Percentiles rank a stretch among this genome's conserved stretches.
Conservation (phyloP, 1,140 invertebrate species). For the Anthonomus grandis region DNA sequence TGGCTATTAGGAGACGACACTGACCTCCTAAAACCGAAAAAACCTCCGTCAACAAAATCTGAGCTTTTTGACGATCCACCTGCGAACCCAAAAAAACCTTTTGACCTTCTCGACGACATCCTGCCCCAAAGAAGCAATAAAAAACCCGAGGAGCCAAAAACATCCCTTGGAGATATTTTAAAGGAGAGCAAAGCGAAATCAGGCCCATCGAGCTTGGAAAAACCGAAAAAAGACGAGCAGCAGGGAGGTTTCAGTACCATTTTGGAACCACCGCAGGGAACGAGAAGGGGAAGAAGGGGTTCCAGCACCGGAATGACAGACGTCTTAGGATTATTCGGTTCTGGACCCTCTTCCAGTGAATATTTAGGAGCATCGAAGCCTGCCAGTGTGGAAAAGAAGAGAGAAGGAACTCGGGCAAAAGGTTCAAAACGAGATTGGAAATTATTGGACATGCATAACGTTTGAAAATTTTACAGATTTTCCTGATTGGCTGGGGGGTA, state of each 20-base stretch:
- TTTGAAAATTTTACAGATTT: slow-evolving; percentile 3
- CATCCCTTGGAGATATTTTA: slow-evolving; percentile 40
- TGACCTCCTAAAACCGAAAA: slow-evolving; percentile 2
- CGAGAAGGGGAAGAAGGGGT: slow-evolving; percentile 19
- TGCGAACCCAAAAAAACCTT: slow-evolving; percentile 22
- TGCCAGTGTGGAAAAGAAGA: neutral
- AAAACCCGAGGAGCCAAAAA: slow-evolving; percentile 33
- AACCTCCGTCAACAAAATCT: slow-evolving; percentile 3
- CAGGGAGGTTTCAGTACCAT: neutral
- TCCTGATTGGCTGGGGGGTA: slow-evolving; percentile 33
- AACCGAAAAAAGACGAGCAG: neutral
- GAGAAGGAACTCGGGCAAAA: neutral
- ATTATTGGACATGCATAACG: neutral
- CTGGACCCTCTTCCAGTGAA: slow-evolving; percentile 2
- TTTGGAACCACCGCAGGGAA: neutral
- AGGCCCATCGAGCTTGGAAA: slow-evolving; percentile 1
- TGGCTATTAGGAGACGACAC: slow-evolving; percentile 10
- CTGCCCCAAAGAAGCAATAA: slow-evolving; percentile 24
- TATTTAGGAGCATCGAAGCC: neutral
- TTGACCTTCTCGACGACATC: slow-evolving; percentile 39
- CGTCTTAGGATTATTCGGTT: slow-evolving; percentile 14
- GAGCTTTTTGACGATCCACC: no score
- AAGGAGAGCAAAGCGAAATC: slow-evolving; percentile 34
- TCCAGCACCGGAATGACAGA: slow-evolving; percentile 21
- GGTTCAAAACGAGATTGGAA: neutral